A percentile compares a stretch with the other conserved stretches of the same genome.
These are phyloP conservation scores for Drosophila burlai DNA, from an alignment of 1,140 invertebrate species.

Conservation along the genomic window DNA sequence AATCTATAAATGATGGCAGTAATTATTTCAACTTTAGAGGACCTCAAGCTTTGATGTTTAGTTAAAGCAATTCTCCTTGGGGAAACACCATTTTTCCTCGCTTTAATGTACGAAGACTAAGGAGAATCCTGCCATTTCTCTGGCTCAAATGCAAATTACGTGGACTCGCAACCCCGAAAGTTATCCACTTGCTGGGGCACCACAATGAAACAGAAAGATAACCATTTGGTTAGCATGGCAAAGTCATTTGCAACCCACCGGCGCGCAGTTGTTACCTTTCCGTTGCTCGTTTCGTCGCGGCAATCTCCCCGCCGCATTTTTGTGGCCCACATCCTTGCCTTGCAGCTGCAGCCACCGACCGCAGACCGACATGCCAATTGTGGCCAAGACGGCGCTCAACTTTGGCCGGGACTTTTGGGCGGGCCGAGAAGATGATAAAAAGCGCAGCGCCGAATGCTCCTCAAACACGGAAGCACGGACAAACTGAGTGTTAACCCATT, in stretches of 20 bases:
- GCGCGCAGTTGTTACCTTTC: slow-evolving; percentile 26
- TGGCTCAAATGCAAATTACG: slow-evolving; percentile 37
- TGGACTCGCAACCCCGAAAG: slow-evolving; percentile 14
- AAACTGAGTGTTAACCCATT: slow-evolving; percentile 40
- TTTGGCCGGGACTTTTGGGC: slow-evolving; percentile 35
- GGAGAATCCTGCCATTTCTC: not conserved
- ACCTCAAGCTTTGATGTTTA: not conserved
- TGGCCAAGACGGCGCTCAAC: slow-evolving; percentile 55
- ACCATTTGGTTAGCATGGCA: slow-evolving; percentile 50
- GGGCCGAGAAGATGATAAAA: slow-evolving; percentile 48
- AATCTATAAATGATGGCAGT: not conserved
- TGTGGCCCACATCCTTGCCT: slow-evolving; percentile 54
- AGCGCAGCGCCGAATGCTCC: slow-evolving; percentile 51
- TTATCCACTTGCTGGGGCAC: slow-evolving; percentile 29
- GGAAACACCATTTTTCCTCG: not conserved
- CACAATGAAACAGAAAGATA: slow-evolving; percentile 50
- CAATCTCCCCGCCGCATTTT: slow-evolving; percentile 73
- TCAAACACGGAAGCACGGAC: slow-evolving; percentile 14
- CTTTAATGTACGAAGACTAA: not conserved
- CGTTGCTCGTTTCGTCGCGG: slow-evolving; percentile 40
- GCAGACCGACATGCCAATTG: slow-evolving; percentile 74
- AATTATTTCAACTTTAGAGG: not conserved
- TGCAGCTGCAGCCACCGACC: slow-evolving; percentile 32
- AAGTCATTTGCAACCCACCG: slow-evolving; percentile 22
- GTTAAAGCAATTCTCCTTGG: not conserved